A percentile compares a stretch with the other conserved stretches of the same genome.
These are phyloP conservation scores for Wasmannia auropunctata DNA, from an alignment of 1,140 invertebrate genomes.

Conservation along the genomic window DNA sequence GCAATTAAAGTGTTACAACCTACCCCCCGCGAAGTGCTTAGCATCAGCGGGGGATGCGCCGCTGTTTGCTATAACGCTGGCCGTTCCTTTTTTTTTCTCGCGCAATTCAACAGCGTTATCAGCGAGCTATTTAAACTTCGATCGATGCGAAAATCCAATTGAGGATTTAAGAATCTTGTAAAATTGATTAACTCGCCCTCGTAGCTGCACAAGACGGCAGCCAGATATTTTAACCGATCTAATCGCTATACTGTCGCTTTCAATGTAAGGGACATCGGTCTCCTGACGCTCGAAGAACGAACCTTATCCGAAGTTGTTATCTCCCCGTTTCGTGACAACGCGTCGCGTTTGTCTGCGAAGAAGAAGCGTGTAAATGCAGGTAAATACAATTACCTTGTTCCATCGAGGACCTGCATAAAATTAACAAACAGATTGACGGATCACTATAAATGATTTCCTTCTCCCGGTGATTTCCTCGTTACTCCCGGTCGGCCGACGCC, in stretches of 20 bases:
- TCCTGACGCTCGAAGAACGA: not conserved
- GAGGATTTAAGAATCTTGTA: not conserved
- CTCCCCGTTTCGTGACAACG: not conserved
- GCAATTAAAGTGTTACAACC: constrained; percentile 58
- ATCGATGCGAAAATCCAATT: not conserved
- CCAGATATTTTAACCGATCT: too few species aligned
- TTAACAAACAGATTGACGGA: constrained; percentile 31
- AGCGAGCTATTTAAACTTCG: not conserved
- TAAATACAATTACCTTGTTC: constrained; percentile 16
- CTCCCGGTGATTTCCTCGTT: not conserved
- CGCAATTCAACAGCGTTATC: not conserved
- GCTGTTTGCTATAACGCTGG: constrained; percentile 10
- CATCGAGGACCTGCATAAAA: not conserved
- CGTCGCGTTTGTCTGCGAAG: not conserved
- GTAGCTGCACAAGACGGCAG: too few species aligned
- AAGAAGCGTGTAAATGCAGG: not conserved
- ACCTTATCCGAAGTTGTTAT: not conserved
- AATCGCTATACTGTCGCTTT: not conserved
- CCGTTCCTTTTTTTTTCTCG: not conserved
- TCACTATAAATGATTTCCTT: constrained; percentile 23
- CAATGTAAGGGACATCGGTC: not conserved
- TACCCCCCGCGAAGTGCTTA: constrained; percentile 21
- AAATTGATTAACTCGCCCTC: not conserved
- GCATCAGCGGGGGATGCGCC: not conserved
- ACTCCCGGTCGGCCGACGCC: not conserved